Base-by-base conservation (phyloP, 2,888 invertebrate species). In the Iphiclides podalirius region DNA sequence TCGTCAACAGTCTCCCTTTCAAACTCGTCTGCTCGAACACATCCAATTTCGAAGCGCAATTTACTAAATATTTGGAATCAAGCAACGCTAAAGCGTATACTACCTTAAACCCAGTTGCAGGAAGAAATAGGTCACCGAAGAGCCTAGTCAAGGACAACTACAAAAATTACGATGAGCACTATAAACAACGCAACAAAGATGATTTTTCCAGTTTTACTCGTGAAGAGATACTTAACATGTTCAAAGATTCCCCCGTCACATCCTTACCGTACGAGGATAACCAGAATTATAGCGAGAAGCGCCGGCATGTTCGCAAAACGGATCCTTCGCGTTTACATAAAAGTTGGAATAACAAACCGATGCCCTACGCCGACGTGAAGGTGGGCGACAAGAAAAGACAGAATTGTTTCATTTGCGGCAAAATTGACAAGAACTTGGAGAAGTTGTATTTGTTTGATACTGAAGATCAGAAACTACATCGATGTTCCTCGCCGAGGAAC, bases 381-480 rank as follows among this genome's bases (percentile, higher is more conserved):
- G 72, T 77, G 1, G 73, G 69, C 0, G 75, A 75, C 13, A 70
- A 63, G 2, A 75, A 77, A 11, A 79, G 71, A 39, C 76, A 75
- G 20, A 75, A 74, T 26, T 88, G 88, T 54, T 85, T 79, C 38
- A 81, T 88, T 13, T 88, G 88, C 41, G 70, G 69, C 0, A 80
- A 75, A 54, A 78, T 86, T 0, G 71, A 76, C 12, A 76, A 75
- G 9, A 66, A 58, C 42, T 44, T 64, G 0, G 85, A 87, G 17
- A 87, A 87, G 47, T 54, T 84, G 1, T 88, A 85, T 49, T 58
- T 88, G 0, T 88, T 88, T 44, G 84, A 87, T 45, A 86, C 83
- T 23, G 88, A 87, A 68, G 88, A 88, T 33, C 87, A 88, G 38
- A 77, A 78, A 41, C 39, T 85, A 1, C 80, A 84, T 37, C 69